Evolutionary conservation across 1,140 invertebrate genomes (phyloP).

Genomic region (Achroia grisella): DNA sequence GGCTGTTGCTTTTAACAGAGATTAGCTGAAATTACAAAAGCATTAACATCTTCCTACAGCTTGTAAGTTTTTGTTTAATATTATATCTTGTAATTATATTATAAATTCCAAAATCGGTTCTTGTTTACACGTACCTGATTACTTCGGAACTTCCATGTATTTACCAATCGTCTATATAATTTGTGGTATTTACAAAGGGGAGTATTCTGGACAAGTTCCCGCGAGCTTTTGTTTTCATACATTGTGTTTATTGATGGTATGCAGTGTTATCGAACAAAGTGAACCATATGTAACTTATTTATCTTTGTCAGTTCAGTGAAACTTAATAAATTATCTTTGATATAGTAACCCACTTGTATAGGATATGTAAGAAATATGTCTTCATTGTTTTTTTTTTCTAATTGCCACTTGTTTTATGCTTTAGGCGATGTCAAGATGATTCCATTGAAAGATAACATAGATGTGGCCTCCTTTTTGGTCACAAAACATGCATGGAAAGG

Average conservation of each 20-base stretch:
- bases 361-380: no score
- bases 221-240: no score
- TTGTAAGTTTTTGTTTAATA: slow-evolving; percentile 38
- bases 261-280: no score
- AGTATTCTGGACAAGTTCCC: slow-evolving; percentile 24
- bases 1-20: slow-evolving; percentile 37
- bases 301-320: no score
- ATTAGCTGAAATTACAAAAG: slow-evolving; percentile 29
- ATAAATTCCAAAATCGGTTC: slow-evolving; percentile 17
- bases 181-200: slow-evolving; percentile 71
- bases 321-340: no score
- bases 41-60: slow-evolving; percentile 19
- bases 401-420: slow-evolving; percentile 16
- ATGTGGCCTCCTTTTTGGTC: slow-evolving; percentile 94
- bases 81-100: background rate
- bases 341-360: no score
- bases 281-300: no score
- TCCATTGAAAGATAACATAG: slow-evolving; percentile 90
- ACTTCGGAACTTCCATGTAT: slow-evolving; percentile 33
- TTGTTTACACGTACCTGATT: slow-evolving; percentile 68
- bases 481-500: slow-evolving; percentile 98
- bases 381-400: no score
- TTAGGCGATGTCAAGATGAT: slow-evolving; percentile 81
- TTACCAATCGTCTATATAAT: no score
- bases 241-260: no score